Base-by-base conservation (phyloP, 2,888 invertebrate genomes). In the Adela reaumurella region DNA sequence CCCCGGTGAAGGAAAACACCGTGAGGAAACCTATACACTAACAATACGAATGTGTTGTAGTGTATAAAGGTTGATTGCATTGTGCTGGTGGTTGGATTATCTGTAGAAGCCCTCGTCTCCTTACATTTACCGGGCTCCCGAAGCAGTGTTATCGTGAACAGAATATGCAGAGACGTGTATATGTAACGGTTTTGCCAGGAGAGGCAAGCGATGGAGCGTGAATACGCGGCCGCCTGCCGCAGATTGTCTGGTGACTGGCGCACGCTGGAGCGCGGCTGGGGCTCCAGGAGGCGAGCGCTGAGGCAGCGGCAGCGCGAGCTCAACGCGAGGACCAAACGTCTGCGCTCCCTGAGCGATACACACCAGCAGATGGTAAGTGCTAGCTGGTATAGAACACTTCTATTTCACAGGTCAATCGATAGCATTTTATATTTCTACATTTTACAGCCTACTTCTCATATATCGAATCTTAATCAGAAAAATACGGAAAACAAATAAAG, bases 171-270 rank as follows among this genome's bases (percentile, higher is more conserved):
- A 24, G 5, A 24, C 24, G 24, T 24, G 24, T n/a, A n/a, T n/a
- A 24, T 24, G 24, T 24, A 6, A 24, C 4, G 24, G 24, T 24
- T 24, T n/a, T n/a, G n/a, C n/a, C 24, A 79, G 79, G 79, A 86
- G 62, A 79, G 85, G 1, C 68, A 70, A 57, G 84, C 70, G 56
- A 83, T 86, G 78, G 83, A 85, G 60, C 73, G 83, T 52, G 87
- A 88, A 60, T 88, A 88, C 74, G 86, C 86, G 3, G 81, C 85
- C 1, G 88, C 89, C 48, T 83, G 85, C 54, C 65, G 77, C 4
- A 70, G 77, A 14, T 67, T 67, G 61, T 81, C 70, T 50, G 82
- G 74, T 57, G 81, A 76, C 62, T 79, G 78, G 73, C 80, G 83
- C 29, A 79, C 84, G 52, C 63, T 85, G 49, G 85, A 85, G 60